phyloP scores from a whole-genome alignment of 2,113 vertebrate genomes.

The Nothocercus nigrocapillus region DNA sequence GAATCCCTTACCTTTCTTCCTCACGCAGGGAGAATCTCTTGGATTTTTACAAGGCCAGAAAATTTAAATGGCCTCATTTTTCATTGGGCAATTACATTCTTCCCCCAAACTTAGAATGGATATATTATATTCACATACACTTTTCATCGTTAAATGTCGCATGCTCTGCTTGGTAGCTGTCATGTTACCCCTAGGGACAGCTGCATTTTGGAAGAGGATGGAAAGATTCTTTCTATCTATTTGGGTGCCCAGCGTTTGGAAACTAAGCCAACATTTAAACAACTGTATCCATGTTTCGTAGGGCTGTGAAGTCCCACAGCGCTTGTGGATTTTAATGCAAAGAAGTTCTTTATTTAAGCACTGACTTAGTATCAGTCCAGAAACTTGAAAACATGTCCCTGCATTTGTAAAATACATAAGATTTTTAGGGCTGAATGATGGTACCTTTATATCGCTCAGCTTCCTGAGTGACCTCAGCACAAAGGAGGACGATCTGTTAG shows the following conservation, averaged over 20 bases:
- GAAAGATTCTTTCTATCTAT: not conserved
- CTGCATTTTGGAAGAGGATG: not conserved
- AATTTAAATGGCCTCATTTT: not conserved
- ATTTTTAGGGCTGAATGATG: accelerated
- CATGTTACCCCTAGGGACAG: not conserved
- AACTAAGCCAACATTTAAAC: not conserved
- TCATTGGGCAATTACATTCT: not conserved
- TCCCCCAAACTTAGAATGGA: not conserved
- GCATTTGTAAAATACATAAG: not conserved
- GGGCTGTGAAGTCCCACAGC: not conserved
- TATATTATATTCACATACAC: not conserved
- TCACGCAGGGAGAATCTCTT: not conserved
- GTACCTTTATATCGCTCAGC: not conserved
- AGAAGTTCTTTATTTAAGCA: not conserved
- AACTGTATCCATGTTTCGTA: not conserved
- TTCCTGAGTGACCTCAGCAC: not conserved
- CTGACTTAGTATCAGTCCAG: not conserved
- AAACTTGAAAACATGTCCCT: not conserved
- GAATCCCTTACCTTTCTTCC: not conserved
- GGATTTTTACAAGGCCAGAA: conserved; percentile 1
- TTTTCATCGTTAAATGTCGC: not conserved
- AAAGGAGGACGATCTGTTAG: not conserved
- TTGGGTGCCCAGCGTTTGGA: not conserved
- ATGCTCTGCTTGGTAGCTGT: not conserved
- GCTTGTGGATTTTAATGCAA: not conserved